Base-by-base conservation (phyloP, 1,140 invertebrate genomes). In the Drosophila grimshawi region DNA sequence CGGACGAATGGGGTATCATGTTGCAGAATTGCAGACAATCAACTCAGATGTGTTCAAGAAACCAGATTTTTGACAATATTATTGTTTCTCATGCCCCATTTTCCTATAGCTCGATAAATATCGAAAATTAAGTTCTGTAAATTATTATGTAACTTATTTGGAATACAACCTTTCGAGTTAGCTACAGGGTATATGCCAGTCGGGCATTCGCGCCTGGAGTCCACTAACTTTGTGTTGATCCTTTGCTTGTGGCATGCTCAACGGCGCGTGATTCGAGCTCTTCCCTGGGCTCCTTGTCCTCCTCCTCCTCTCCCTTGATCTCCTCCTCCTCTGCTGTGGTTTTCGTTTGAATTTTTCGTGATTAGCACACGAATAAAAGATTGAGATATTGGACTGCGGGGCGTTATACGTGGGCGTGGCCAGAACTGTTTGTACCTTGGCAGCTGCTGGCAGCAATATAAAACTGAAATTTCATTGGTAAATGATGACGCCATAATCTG, bases 281-380 rank as follows among this genome's bases (percentile, higher is more conserved):
- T 60, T 32, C 32, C 10, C 45, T 43, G 8, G 8, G 33, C 4
- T 55, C 29, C 5, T 51, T 59, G 29, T 64, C 53, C 45, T 49
- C 33, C 41, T 60, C 41, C 27, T 46, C 59, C 59, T n/a, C 41
- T 27, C 48, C n/a, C 6, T 41, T 11, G 4, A 5, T 29, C 11
- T 32, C 57, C n/a, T 57, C 56, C 46, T 55, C 45, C 39, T 27
- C 35, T 41, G 56, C 39, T 53, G 46, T 69, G 66, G 30, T 67
- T 85, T 83, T 80, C 65, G 73, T 73, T 77, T 88, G 83, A 86
- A 88, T 86, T 88, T 86, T 76, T 79, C 66, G 83, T 88, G 83
- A 86, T 86, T 86, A 86, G 83, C 83, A 88, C 83, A 88, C 80
- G 77, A 88, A 88, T 78, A 46, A 68, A 60, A 63, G 46, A 75